Percentiles rank a stretch among this genome's conserved stretches.
These are phyloP conservation scores for Tyrophagus putrescentiae DNA, from an alignment of 1,140 invertebrate species.

Conservation along the genomic window DNA sequence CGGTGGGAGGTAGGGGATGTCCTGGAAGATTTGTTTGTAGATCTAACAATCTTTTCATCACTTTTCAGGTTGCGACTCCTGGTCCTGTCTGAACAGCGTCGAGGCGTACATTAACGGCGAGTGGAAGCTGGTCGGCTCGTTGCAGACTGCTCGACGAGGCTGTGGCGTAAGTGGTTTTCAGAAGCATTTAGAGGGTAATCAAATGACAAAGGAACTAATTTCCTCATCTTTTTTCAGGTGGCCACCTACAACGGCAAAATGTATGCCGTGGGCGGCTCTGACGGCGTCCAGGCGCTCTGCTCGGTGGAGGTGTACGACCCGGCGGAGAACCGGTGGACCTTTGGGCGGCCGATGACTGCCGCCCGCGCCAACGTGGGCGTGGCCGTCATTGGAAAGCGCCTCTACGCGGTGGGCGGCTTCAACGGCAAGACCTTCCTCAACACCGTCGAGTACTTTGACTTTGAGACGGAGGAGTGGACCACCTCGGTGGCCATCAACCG, in stretches of 20 bases:
- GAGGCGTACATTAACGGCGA: slow-evolving; percentile 40
- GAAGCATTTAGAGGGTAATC: neutral
- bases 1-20: slow-evolving; percentile 31
- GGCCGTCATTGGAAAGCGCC: slow-evolving; percentile 46
- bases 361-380: slow-evolving; percentile 52
- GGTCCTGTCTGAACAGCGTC: slow-evolving; percentile 41
- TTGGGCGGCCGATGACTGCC: slow-evolving; percentile 50
- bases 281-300: slow-evolving; percentile 51
- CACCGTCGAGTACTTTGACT: slow-evolving; percentile 60
- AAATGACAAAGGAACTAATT: neutral
- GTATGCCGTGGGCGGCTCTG: slow-evolving; percentile 52
- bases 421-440: slow-evolving; percentile 63
- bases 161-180: slow-evolving; percentile 39
- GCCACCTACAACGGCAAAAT: slow-evolving; percentile 39
- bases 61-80: slow-evolving; percentile 38
- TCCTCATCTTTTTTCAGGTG: slow-evolving; percentile 12
- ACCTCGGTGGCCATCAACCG: slow-evolving; percentile 40
- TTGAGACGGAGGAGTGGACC: slow-evolving; percentile 54
- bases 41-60: neutral
- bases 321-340: slow-evolving; percentile 43
- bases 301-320: slow-evolving; percentile 51
- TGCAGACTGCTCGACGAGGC: slow-evolving; percentile 39
- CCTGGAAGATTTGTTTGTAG: neutral
- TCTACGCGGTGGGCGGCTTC: slow-evolving; percentile 66
- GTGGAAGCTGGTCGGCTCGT: slow-evolving; percentile 34